Conservation (phyloP, 2,113 vertebrate genomes). For the Seriola quinqueradiata region DNA sequence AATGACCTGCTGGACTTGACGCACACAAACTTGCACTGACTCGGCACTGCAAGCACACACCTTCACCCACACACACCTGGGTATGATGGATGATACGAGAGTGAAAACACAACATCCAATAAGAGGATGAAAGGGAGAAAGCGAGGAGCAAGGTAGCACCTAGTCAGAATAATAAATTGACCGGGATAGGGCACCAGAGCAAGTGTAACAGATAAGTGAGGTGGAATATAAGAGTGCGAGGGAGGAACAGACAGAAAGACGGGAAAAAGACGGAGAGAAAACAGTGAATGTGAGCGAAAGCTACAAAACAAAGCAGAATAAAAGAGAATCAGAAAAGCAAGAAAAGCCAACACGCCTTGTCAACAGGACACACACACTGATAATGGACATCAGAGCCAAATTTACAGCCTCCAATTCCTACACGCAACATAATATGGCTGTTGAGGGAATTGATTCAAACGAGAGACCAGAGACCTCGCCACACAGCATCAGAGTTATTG, state of each 20-base stretch:
- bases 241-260: neutral
- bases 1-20: conserved; percentile 31
- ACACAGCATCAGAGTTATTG: conserved; percentile 30
- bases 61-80: conserved; percentile 30
- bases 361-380: neutral
- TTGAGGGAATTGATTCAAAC: conserved; percentile 40
- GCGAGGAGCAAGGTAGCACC: neutral
- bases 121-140: conserved; percentile 7
- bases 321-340: neutral
- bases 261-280: neutral
- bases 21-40: conserved; percentile 25
- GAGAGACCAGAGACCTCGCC: conserved; percentile 23
- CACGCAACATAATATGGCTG: conserved; percentile 13
- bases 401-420: conserved; percentile 24
- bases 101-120: conserved; percentile 56
- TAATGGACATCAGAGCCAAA: conserved; percentile 11
- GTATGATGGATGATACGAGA: conserved; percentile 69
- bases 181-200: conserved; percentile 6
- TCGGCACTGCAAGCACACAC: neutral
- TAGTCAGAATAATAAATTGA: conserved; percentile 41
- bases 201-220: conserved; percentile 14
- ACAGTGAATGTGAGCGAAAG: neutral
- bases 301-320: neutral
- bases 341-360: neutral
- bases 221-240: neutral